Evolutionary conservation across 92 coral and sea anemone genomes (phyloP).

Genomic region (Epizoanthus ramosus): DNA sequence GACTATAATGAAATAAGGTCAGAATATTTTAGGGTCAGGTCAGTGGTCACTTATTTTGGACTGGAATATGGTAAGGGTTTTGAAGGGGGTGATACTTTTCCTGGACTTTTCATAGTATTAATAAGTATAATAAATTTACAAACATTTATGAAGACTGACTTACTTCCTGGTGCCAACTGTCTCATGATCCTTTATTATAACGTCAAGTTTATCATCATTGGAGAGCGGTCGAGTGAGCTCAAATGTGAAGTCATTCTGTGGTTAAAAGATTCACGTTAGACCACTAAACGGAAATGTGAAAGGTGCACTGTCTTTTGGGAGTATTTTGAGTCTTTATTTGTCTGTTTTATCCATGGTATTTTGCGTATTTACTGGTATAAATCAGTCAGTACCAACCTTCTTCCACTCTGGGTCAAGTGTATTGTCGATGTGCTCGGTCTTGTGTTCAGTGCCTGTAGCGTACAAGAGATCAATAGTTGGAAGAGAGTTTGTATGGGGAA

Average conservation of each 20-base stretch:
- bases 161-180: constrained; percentile 77
- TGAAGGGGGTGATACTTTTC: background rate
- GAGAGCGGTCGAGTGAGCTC: constrained; percentile 65
- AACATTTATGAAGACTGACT: background rate
- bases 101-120: too few species aligned
- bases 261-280: background rate
- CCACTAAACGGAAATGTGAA: too few species aligned
- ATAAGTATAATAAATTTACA: background rate
- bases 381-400: constrained; percentile 40
- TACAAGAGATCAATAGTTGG: background rate
- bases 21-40: too few species aligned
- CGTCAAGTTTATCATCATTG: constrained; percentile 74
- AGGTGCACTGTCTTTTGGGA: too few species aligned
- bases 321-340: background rate
- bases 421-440: constrained; percentile 55
- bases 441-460: constrained; percentile 52
- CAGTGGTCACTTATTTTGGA: too few species aligned
- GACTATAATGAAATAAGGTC: too few species aligned
- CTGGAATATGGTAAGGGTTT: too few species aligned
- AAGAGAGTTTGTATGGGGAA: background rate
- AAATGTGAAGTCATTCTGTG: constrained; percentile 16
- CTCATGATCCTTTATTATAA: constrained; percentile 90
- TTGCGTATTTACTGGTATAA: too few species aligned
- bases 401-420: constrained; percentile 64
- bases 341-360: background rate